Percentiles rank a stretch among this genome's conserved stretches.
phyloP scores from a whole-genome alignment of 2,113 vertebrate species.

The Ageneiosus marmoratus region DNA sequence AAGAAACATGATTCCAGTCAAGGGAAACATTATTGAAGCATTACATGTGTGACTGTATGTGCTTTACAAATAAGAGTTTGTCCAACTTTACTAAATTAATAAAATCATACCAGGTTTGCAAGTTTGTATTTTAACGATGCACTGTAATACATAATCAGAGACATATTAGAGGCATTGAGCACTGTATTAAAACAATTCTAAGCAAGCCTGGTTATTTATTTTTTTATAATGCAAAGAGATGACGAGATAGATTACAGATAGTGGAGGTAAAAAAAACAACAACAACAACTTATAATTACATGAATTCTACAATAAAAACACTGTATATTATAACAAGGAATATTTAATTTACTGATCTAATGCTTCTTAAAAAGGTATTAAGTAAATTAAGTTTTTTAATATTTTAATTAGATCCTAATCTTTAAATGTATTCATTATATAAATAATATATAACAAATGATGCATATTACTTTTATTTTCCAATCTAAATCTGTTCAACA shows the following conservation, averaged over 20 bases:
- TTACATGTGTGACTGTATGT: too few relatives aligned
- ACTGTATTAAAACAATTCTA: background rate
- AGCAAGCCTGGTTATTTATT: background rate
- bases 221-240: background rate
- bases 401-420: too few relatives aligned
- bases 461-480: background rate
- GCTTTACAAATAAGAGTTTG: too few relatives aligned
- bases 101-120: too few relatives aligned
- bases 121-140: too few relatives aligned
- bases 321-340: too few relatives aligned
- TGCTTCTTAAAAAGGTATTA: too few relatives aligned
- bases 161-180: background rate
- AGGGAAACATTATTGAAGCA: too few relatives aligned
- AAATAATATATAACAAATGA: background rate
- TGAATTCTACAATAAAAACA: background rate
- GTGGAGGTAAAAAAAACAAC: background rate
- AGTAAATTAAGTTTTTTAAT: too few relatives aligned
- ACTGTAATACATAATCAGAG: background rate
- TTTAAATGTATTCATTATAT: background rate
- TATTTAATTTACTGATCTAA: too few relatives aligned
- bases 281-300: background rate
- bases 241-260: background rate
- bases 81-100: too few relatives aligned
- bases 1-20: too few relatives aligned
- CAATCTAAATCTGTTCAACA: background rate